These are phyloP conservation scores for Dendropsophus ebraccatus DNA, from an alignment of 2,113 vertebrate genomes.

Conservation along the genomic window DNA sequence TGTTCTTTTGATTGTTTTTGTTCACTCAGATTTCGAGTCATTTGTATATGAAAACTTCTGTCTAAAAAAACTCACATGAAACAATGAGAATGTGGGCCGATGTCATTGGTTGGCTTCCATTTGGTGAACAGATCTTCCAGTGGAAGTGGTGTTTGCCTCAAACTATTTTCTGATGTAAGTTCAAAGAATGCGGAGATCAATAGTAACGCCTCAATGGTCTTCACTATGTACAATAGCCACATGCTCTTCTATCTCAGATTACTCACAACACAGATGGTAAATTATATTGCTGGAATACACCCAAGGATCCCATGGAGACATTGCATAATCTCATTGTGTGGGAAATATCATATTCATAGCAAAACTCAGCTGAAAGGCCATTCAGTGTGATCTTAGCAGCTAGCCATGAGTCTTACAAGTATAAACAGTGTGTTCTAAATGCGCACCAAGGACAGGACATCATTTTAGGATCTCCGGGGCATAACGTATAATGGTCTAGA, in stretches of 20 bases:
- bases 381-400: background rate
- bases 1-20: conserved; percentile 18
- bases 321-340: conserved; percentile 19
- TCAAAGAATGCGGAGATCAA: conserved; percentile 62
- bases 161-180: conserved; percentile 66
- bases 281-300: conserved; percentile 14
- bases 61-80: background rate
- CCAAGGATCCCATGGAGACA: conserved; percentile 26
- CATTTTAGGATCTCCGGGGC: background rate
- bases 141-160: conserved; percentile 58
- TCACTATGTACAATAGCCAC: conserved; percentile 57
- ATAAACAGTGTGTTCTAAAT: background rate
- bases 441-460: background rate
- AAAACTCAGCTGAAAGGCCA: background rate
- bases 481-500: background rate
- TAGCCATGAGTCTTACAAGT: background rate
- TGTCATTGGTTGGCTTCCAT: conserved; percentile 45
- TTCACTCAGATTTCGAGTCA: conserved; percentile 11
- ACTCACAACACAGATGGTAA: conserved; percentile 43
- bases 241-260: conserved; percentile 58
- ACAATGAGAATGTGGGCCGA: background rate
- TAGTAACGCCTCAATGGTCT: conserved; percentile 54
- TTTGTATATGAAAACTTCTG: background rate
- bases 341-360: conserved; percentile 26
- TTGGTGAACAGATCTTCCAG: conserved; percentile 57